Evolutionary conservation across 64 coral and sea anemone genomes (phyloP).

Genomic region (Pocillopora damicornis): DNA sequence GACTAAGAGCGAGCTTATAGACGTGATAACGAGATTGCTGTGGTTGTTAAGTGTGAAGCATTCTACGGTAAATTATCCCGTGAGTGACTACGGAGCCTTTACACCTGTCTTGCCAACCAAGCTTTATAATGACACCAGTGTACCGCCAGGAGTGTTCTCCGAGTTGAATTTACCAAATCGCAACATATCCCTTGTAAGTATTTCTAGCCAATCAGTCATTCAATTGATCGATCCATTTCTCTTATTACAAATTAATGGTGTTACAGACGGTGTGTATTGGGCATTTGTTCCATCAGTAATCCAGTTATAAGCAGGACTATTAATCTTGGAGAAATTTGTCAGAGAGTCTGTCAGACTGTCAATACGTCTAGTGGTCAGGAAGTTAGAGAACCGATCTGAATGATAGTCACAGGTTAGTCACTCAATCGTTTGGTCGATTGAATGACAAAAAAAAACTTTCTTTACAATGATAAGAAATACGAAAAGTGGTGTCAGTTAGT

Average conservation of each 20-base stretch:
- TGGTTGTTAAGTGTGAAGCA: slow-evolving; percentile 73
- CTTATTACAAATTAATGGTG: no score
- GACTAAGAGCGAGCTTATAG: slow-evolving; percentile 36
- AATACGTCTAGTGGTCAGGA: no score
- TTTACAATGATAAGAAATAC: no score
- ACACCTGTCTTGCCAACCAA: slow-evolving; percentile 56
- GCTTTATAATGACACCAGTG: slow-evolving; percentile 53
- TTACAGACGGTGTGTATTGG: no score
- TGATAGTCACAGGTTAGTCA: neutral
- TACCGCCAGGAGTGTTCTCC: slow-evolving; percentile 43
- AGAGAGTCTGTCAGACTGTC: no score
- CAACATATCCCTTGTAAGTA: slow-evolving; percentile 67
- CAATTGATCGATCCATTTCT: neutral
- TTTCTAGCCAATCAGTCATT: neutral
- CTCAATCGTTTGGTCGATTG: neutral
- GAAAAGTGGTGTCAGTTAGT: neutral
- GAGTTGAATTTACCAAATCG: slow-evolving; percentile 54
- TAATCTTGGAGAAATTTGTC: no score
- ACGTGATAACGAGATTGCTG: slow-evolving; percentile 57
- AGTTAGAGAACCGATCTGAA: no score
- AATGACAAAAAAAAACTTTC: no score
- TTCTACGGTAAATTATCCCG: slow-evolving; percentile 67
- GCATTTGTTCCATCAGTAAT: no score
- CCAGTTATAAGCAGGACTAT: no score
- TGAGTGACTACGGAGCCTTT: slow-evolving; percentile 68